Base-by-base conservation (phyloP, 2,797 vertebrate species). In the Aulostomus chinensis region DNA sequence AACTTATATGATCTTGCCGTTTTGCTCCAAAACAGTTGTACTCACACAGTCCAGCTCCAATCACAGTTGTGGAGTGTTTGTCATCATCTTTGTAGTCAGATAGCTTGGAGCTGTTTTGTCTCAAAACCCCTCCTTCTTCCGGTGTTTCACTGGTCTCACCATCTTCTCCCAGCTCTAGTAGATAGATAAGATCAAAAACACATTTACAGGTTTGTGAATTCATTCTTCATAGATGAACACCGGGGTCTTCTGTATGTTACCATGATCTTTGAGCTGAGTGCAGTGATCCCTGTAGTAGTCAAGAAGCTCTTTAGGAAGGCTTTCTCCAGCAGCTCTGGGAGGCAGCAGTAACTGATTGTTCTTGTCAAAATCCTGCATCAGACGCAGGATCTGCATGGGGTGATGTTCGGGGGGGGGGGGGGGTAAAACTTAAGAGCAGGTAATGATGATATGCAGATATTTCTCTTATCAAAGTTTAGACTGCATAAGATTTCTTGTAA, bases 301-400 rank as follows among this genome's bases (percentile, higher is more conserved):
- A 0, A 94, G 77, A 22, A 97, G 40, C 61, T 98, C 95, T 0
- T 50, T 29, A 2, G 94, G 93, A 26, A 98, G 88, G 41, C 75
- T 84, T 43, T 92, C 92, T 4, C 94, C 94, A 0, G 93, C 83
- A 1, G 35, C n/a, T 0, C 93, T 91, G 0, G 88, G 90, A 2
- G 96, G 95, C 49, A 98, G 81, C 56, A 95, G 63, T 28, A 98
- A 58, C 1, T 62, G 74, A 26, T 91, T 90, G 26, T 86, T 86
- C 28, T 82, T 53, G 51, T 93, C 78, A 0, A 94, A 94, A 16
- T 89, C 92, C 49, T 89, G 89, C 58, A 94, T 63, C 34, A 57
- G 52, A 4, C 75, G 76, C 46, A 98, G 78, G 15, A 97, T 87
- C 96, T 98, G 68, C 2, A 43, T 8, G 22, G 12, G 13, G 13